A percentile compares a stretch with the other conserved stretches of the same genome.
These are phyloP conservation scores for Centropus bengalensis DNA, from an alignment of 2,113 vertebrate species.

Conservation along the genomic window DNA sequence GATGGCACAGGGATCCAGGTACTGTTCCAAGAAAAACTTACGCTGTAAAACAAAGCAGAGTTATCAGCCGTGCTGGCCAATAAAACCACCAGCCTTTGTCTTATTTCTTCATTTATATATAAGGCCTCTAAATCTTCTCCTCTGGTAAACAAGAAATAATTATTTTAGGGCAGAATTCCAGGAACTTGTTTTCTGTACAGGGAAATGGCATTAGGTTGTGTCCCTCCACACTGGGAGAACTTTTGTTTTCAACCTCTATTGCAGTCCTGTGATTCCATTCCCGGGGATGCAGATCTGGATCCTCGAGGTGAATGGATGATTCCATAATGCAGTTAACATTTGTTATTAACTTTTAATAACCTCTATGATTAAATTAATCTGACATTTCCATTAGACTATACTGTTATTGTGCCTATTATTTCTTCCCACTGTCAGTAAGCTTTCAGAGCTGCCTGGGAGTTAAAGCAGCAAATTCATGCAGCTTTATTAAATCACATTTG, in stretches of 20 bases:
- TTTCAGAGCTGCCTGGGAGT: neutral
- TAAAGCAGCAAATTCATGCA: slow-evolving; percentile 15
- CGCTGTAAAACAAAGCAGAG: neutral
- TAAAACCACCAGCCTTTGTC: neutral
- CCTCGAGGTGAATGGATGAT: neutral
- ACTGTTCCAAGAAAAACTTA: neutral
- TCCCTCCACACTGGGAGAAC: neutral
- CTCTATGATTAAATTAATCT: slow-evolving; percentile 41
- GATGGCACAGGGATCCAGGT: neutral
- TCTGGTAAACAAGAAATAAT: slow-evolving; percentile 55
- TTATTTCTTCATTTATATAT: slow-evolving; percentile 38
- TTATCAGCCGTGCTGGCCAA: neutral
- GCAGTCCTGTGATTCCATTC: neutral
- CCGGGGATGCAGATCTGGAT: neutral
- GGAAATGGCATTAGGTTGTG: neutral
- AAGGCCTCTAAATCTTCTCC: slow-evolving; percentile 38
- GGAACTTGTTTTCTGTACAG: slow-evolving; percentile 1
- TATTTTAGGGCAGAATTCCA: slow-evolving; percentile 23
- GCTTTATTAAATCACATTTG: neutral
- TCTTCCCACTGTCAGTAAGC: neutral
- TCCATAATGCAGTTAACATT: neutral
- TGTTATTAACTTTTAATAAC: slow-evolving; percentile 11
- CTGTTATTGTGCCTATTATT: neutral
- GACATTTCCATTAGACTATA: slow-evolving; percentile 11
- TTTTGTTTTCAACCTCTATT: neutral